Percentiles rank a stretch among this genome's conserved stretches.
Evolutionary conservation across 2,113 vertebrate species (phyloP).

Genomic region (Actenoides hombroni): DNA sequence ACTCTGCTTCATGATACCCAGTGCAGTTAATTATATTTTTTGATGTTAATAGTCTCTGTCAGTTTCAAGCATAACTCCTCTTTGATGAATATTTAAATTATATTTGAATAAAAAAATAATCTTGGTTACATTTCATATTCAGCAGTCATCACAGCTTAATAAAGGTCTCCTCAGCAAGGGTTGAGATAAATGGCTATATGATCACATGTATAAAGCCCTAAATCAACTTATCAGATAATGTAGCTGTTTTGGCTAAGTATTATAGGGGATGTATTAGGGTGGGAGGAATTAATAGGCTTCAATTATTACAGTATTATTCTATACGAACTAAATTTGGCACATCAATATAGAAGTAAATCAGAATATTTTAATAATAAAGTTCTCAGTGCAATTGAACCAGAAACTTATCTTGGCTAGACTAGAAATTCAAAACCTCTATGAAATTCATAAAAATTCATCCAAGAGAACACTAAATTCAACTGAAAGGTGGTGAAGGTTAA

Average conservation of each 20-base stretch:
- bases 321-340: not conserved
- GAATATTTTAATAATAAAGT: constrained; percentile 8
- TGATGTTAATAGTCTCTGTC: constrained; percentile 86
- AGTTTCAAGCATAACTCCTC: constrained; percentile 82
- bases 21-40: constrained; percentile 85
- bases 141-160: constrained; percentile 81
- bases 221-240: constrained; percentile 68
- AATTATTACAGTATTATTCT: constrained; percentile 20
- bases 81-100: constrained; percentile 90
- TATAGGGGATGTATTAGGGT: constrained; percentile 9
- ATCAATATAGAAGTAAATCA: constrained; percentile 41
- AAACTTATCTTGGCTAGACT: not conserved
- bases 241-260: constrained; percentile 52
- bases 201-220: constrained; percentile 65
- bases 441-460: constrained; percentile 1
- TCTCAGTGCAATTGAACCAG: not conserved
- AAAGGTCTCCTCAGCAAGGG: constrained; percentile 74
- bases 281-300: constrained; percentile 31
- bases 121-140: constrained; percentile 84
- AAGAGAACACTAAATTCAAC: not conserved
- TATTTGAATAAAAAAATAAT: constrained; percentile 89
- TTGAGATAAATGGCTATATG: constrained; percentile 73
- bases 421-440: not conserved
- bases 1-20: constrained; percentile 81
- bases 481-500: not conserved